Evolutionary conservation across 1,140 invertebrate genomes (phyloP).

Genomic region (Apis cerana): DNA sequence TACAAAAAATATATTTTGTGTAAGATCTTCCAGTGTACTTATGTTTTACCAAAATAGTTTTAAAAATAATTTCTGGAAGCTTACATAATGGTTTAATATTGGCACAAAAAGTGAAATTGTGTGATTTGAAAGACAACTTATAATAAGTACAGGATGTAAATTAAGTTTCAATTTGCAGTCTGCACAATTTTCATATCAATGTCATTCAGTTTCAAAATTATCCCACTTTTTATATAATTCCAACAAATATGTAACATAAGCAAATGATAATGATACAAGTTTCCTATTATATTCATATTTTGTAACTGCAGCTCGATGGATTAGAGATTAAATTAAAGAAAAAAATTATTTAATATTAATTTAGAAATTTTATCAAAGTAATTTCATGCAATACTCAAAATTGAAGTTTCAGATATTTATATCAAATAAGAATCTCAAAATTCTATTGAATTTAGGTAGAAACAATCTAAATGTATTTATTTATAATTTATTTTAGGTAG

Average conservation of each 20-base stretch:
- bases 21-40: constrained; percentile 72
- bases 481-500: constrained; percentile 81
- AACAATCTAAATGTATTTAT: constrained; percentile 80
- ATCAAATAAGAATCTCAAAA: constrained; percentile 74
- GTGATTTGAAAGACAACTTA: constrained; percentile 16
- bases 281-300: constrained; percentile 73
- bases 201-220: constrained; percentile 49
- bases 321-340: constrained; percentile 72
- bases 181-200: constrained; percentile 58
- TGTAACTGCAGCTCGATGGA: constrained; percentile 61
- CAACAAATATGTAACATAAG: constrained; percentile 47
- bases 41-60: constrained; percentile 72
- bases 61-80: constrained; percentile 47
- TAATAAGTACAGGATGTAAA: constrained; percentile 41
- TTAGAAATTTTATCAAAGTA: constrained; percentile 61
- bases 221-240: constrained; percentile 60
- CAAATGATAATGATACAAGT: constrained; percentile 69
- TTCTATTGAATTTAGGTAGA: constrained; percentile 80
- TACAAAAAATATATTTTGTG: constrained; percentile 32
- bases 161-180: constrained; percentile 29
- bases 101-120: constrained; percentile 33
- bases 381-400: constrained; percentile 71
- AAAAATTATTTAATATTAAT: constrained; percentile 64
- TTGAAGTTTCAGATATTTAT: constrained; percentile 69
- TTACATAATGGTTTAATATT: constrained; percentile 32